Evolutionary conservation across 2,888 invertebrate species (phyloP).

Genomic region (Opisthograptis luteolata): DNA sequence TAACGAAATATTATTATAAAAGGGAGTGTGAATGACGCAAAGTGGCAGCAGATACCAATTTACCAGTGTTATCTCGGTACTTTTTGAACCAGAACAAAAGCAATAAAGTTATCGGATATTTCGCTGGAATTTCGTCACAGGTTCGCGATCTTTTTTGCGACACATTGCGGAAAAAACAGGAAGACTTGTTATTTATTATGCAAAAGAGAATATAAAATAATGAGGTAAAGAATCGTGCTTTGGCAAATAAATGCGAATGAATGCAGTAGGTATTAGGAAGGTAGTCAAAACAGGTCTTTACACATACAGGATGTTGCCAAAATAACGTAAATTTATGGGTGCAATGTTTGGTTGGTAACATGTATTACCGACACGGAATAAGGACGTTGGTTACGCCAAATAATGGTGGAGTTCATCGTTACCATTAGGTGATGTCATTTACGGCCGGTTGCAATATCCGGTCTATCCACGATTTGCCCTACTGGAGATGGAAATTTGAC

Average conservation of each 20-base stretch:
- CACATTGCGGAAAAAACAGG: not conserved
- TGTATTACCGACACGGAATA: too few relatives aligned
- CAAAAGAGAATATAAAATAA: not conserved
- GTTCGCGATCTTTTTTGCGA: conserved; percentile 37
- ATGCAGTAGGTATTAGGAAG: not conserved
- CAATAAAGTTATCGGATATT: conserved; percentile 35
- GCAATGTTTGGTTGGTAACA: not conserved
- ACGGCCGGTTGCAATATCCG: too few relatives aligned
- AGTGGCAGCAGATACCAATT: conserved; percentile 40
- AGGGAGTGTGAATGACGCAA: conserved; percentile 50
- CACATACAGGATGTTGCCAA: conserved; percentile 1
- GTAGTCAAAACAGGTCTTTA: conserved; percentile 6
- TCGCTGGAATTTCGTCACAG: conserved; percentile 7
- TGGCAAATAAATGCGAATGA: not conserved
- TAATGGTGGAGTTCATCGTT: too few relatives aligned
- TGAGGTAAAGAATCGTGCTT: not conserved
- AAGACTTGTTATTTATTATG: not conserved
- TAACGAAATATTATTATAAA: conserved; percentile 47
- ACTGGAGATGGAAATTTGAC: too few relatives aligned
- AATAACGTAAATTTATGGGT: conserved; percentile 2
- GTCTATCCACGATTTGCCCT: too few relatives aligned
- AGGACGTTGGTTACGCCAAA: too few relatives aligned
- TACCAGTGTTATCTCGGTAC: conserved; percentile 45
- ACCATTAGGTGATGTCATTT: too few relatives aligned
- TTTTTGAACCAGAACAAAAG: conserved; percentile 53